Base-by-base conservation (phyloP, 2,888 invertebrate genomes). In the Drosophila birchii region DNA sequence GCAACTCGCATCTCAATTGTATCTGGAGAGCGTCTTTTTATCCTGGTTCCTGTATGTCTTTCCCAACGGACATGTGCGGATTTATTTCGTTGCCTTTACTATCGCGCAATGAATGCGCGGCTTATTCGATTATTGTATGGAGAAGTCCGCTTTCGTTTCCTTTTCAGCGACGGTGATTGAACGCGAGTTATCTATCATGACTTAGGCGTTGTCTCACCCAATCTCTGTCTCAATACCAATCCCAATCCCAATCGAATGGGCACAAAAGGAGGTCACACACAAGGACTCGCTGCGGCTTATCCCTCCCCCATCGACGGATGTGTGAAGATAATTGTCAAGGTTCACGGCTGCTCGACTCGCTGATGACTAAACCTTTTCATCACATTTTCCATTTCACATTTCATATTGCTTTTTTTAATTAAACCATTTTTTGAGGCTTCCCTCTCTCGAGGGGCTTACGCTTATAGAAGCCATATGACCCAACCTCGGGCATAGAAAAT, bases 81-180 rank as follows among this genome's bases (percentile, higher is more conserved):
- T 85, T 85, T 88, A 88, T 88, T 78, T 53, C 51, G 51, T 63
- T 41, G 79, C 79, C 81, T 88, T 85, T 72, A 82, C 79, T 80
- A 76, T 86, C 53, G 69, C 54, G 60, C 78, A 61, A 81, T 85
- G 84, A 85, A 88, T 85, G 51, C 79, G 81, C 84, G 89, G 87
- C 89, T 85, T 85, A 85, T 86, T 86, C 87, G 84, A 84, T 88
- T 88, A 85, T 88, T 88, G 72, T 75, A 73, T 70, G 51, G 56
- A 34, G 44, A 55, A 68, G 84, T 73, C 81, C 71, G 79, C 85
- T 84, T 85, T 86, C 81, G 81, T 84, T 84, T 86, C 85, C 75
- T 86, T 73, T 84, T 88, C 84, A 86, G 38, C 74, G 70, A 36
- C 74, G 29, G 45, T 85, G 84, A 85, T 85, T 85, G 89, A 86